A percentile compares a stretch with the other conserved stretches of the same genome.
Conservation (phyloP, 2,797 vertebrate species). For the Epinephelus malabaricus region DNA sequence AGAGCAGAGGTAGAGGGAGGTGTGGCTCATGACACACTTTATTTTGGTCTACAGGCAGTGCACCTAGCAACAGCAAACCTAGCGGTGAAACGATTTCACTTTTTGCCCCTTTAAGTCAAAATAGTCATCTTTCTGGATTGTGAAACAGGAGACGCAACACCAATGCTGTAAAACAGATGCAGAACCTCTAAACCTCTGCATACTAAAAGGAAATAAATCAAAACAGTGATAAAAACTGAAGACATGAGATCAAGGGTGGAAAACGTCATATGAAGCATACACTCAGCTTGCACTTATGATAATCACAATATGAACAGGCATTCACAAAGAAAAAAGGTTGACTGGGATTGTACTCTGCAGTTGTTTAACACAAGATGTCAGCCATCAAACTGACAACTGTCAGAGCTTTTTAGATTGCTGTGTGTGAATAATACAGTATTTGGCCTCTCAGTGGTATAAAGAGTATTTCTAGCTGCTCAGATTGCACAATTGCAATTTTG, state of each 20-base stretch:
- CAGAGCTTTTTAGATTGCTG: neutral
- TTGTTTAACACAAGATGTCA: neutral
- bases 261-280: neutral
- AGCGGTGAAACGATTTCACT: too few species aligned
- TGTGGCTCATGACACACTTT: too few species aligned
- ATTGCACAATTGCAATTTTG: constrained; percentile 33
- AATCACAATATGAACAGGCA: too few species aligned
- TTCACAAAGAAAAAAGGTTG: too few species aligned
- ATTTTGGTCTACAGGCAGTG: too few species aligned
- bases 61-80: too few species aligned
- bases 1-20: too few species aligned
- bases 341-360: too few species aligned
- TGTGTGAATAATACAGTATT: neutral
- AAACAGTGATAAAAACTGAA: neutral
- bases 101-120: too few species aligned
- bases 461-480: neutral
- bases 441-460: neutral
- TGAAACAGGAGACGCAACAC: neutral
- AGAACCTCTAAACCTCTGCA: neutral
- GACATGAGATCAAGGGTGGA: neutral
- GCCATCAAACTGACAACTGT: neutral
- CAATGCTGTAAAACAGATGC: neutral
- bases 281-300: too few species aligned
- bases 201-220: neutral
- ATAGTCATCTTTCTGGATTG: neutral